These are phyloP conservation scores for Rhorus exstirpatorius DNA, from an alignment of 2,888 invertebrate species.

Conservation along the genomic window DNA sequence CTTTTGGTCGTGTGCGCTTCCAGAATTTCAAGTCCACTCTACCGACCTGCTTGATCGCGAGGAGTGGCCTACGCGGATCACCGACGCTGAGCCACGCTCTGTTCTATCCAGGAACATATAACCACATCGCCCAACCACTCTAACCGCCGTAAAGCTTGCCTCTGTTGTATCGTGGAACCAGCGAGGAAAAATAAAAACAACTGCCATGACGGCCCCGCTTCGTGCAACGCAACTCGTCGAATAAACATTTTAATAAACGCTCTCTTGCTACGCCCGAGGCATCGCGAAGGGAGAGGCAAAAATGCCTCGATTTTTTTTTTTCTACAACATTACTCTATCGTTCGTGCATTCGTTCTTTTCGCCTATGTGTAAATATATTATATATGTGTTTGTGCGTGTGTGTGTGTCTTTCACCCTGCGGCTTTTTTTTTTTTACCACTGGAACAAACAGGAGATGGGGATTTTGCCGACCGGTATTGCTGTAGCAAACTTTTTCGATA, in stretches of 20 bases:
- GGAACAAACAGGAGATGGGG: constrained; percentile 24
- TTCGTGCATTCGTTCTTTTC: constrained; percentile 22
- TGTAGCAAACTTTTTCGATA: not conserved
- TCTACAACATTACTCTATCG: constrained; percentile 48
- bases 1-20: constrained; percentile 67
- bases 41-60: constrained; percentile 22
- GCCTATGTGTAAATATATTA: not conserved
- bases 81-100: constrained; percentile 40
- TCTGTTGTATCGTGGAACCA: constrained; percentile 60
- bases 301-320: constrained; percentile 59
- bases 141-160: constrained; percentile 35
- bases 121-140: constrained; percentile 42
- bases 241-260: constrained; percentile 79
- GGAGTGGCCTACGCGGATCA: constrained; percentile 46
- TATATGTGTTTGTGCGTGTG: too few relatives aligned
- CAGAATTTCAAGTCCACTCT: constrained; percentile 56
- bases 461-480: not conserved
- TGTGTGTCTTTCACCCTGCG: constrained; percentile 6
- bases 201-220: constrained; percentile 14
- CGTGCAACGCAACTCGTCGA: constrained; percentile 61
- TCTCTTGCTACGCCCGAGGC: constrained; percentile 56
- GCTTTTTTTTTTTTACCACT: constrained; percentile 54
- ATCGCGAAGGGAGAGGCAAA: constrained; percentile 32
- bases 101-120: constrained; percentile 35
- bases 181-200: constrained; percentile 48